Evolutionary conservation across 1,140 invertebrate species (phyloP), one percentile per base, ranked within the genome.

Genomic region (Arion vulgaris): DNA sequence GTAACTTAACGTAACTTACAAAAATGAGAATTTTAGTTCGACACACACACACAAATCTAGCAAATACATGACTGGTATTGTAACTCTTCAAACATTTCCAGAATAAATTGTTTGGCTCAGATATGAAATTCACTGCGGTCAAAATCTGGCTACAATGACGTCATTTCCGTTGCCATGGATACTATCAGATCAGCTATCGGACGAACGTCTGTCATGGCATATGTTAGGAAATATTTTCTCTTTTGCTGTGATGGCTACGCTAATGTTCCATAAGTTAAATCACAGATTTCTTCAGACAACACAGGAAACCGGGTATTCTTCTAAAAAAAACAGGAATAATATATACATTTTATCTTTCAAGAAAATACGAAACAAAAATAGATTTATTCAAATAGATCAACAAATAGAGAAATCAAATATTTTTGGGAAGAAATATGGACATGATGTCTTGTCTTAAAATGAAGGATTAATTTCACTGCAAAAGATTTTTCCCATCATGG

Each of bases 111-210:
- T 28, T 4, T 32, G 62, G 9, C n/a, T 9, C 62, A 32, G 62
- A 66, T 66, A 66, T 66, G 62, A 66, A 66, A 66, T 32, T 34
- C 62, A 28, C 28, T 34, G 62, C 28, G n/a, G 62, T 32, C 11
- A 23, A 28, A 7, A 17, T 1, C 19, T 28, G 28, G 28, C n/a
- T 66, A 66, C n/a, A 0, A 28, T 66, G 62, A 66, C 62, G n/a
- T 66, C 62, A 66, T 17, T 32, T 66, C 62, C 62, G 62, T 66
- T 66, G 32, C 62, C 62, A 66, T 5, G 62, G 62, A 66, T 66
- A 66, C 32, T 66, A 66, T 66, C 62, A 66, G 62, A 66, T 66
- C 28, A 32, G 62, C 28, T 66, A 66, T 66, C 62, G n/a, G n/a
- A 32, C 7, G n/a, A 28, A 34, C 28, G 62, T 32, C 62, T 66